Evolutionary conservation across 2,888 invertebrate genomes (phyloP).

Genomic region (Rotaria macrura): DNA sequence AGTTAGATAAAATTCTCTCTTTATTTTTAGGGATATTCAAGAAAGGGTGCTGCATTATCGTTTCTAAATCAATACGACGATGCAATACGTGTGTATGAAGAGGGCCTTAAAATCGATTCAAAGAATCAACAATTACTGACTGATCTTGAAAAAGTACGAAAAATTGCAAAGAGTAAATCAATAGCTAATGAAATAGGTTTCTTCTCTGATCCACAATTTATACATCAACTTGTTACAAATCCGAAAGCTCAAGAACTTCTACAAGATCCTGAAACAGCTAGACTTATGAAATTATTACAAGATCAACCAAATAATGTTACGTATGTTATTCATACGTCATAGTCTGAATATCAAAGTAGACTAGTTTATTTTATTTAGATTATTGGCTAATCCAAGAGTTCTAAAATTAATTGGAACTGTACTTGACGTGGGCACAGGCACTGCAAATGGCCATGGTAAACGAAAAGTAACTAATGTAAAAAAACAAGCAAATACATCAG

Average conservation of each 20-base stretch:
- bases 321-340: neutral
- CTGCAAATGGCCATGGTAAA: neutral
- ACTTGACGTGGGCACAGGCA: neutral
- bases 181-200: too few relatives aligned
- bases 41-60: constrained; percentile 73
- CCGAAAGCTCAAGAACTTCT: constrained; percentile 28
- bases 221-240: constrained; percentile 25
- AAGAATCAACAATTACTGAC: constrained; percentile 62
- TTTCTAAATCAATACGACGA: constrained; percentile 65
- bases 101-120: constrained; percentile 64
- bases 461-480: neutral
- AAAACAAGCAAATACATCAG: neutral
- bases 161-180: constrained; percentile 36
- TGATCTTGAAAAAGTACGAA: constrained; percentile 58
- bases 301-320: constrained; percentile 22
- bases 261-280: constrained; percentile 29
- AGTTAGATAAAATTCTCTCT: too few relatives aligned
- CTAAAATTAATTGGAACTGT: constrained; percentile 24
- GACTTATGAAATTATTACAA: constrained; percentile 20
- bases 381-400: constrained; percentile 27
- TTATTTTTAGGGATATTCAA: constrained; percentile 63
- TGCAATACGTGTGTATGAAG: constrained; percentile 66
- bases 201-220: constrained; percentile 27
- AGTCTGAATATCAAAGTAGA: neutral
- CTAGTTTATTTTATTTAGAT: neutral